Conservation (phyloP, 2,113 vertebrate species). For the Camelus bactrianus region DNA sequence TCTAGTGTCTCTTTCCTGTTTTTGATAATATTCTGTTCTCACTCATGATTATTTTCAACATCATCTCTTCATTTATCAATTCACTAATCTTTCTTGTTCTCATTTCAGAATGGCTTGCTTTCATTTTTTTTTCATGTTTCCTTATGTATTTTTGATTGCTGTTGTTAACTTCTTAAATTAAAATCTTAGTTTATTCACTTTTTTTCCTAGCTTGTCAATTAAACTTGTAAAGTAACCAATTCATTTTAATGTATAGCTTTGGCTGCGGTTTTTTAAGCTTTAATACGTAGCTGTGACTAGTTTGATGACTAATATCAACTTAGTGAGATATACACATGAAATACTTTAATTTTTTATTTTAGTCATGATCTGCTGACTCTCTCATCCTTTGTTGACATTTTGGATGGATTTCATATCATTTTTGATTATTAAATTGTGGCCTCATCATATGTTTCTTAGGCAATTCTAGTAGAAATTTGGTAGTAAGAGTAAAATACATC, state of each 20-base stretch:
- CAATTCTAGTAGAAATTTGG: background rate
- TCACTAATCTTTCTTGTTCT: background rate
- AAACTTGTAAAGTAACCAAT: background rate
- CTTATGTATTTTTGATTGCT: background rate
- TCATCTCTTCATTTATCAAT: background rate
- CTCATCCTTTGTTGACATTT: background rate
- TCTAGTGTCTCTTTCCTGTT: background rate
- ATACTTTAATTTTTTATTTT: background rate
- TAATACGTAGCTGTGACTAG: background rate
- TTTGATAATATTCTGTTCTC: background rate
- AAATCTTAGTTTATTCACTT: background rate
- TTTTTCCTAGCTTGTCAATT: background rate
- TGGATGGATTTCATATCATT: background rate
- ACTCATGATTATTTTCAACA: background rate
- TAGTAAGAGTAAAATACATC: conserved; percentile 16
- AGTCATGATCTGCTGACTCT: background rate
- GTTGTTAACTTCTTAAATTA: background rate
- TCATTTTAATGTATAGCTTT: background rate
- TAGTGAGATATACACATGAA: background rate
- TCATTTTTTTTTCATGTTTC: background rate
- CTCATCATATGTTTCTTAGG: background rate
- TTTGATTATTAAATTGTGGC: background rate
- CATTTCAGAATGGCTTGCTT: background rate
- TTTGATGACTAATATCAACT: background rate
- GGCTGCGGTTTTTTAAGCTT: conserved; percentile 33